Evolutionary conservation across 2,797 vertebrate genomes (phyloP), one percentile per base, ranked within the genome.

Genomic region (Trematomus bernacchii): DNA sequence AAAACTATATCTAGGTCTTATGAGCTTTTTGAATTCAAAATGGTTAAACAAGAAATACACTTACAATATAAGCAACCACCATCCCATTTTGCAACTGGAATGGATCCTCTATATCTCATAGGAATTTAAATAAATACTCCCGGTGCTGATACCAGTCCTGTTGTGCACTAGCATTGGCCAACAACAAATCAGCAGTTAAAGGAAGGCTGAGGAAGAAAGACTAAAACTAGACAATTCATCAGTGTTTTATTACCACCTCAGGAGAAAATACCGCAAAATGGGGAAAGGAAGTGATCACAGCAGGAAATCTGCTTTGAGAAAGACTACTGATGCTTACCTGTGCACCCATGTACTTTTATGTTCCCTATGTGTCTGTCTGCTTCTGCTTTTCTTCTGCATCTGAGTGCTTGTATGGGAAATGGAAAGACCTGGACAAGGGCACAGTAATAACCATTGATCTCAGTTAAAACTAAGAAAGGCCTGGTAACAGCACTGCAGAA

Each of bases 391-490:
- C 54, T 68, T 69, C 27, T 76, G 59, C 7, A 33, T 59, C 23
- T 63, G 27, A 54, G 46, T 69, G 58, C 59, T 50, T 71, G 10
- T 79, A 54, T 67, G 63, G 59, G 57, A 69, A 77, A 66, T 42
- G 23, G 76, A 76, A 71, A 72, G 46, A 71, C 77, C 83, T 69
- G 80, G 77, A 89, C 92, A 94, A 94, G 89, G 92, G 82, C 91
- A 84, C 85, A 72, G 90, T 93, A 93, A 94, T 93, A 93, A 90
- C 82, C 90, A 95, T 89, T 90, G 91, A 94, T 95, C 90, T 85
- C 87, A 93, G 88, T 87, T 92, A 89, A 93, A 92, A 84, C 87
- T 89, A 84, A 89, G 73, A 88, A 81, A 87, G 70, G 85, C 83
- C 79, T 33, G 6, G 6, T 85, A 89, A 88, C 84, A 82, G 82